A percentile compares a stretch with the other conserved stretches of the same genome.
phyloP scores from a whole-genome alignment of 2,888 invertebrate species.

The Troides helena region DNA sequence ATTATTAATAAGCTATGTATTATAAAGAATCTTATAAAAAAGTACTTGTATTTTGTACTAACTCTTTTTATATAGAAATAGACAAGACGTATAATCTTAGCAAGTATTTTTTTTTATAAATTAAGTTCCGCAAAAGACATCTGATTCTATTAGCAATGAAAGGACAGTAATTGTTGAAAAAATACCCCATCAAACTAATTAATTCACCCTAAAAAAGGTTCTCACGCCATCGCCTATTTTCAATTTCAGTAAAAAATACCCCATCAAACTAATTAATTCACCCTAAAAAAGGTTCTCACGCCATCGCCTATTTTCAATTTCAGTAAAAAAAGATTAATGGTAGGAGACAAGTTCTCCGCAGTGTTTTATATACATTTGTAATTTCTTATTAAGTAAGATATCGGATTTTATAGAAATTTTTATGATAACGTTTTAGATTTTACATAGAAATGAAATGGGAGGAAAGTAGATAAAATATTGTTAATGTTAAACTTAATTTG shows the following conservation, averaged over 20 bases:
- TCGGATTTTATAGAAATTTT: background rate
- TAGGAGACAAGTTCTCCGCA: conserved; percentile 46
- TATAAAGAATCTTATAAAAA: too few species aligned
- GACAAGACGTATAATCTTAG: too few species aligned
- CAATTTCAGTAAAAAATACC: conserved; percentile 59
- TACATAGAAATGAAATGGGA: background rate
- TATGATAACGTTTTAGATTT: background rate
- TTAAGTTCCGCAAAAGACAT: conserved; percentile 6
- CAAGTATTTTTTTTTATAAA: background rate
- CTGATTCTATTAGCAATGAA: conserved; percentile 21
- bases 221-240: conserved; percentile 61
- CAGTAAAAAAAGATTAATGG: conserved; percentile 62
- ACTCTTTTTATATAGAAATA: background rate
- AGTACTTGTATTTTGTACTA: background rate
- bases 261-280: conserved; percentile 69
- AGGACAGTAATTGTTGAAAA: conserved; percentile 18
- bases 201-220: conserved; percentile 58
- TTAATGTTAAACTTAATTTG: too few species aligned
- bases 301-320: conserved; percentile 65
- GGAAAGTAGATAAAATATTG: too few species aligned
- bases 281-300: conserved; percentile 54
- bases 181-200: conserved; percentile 53
- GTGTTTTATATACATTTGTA: conserved; percentile 53
- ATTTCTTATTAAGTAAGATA: conserved; percentile 43
- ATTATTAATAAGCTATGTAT: too few species aligned